Base-by-base conservation (phyloP, 1,140 invertebrate species). In the Cherax destructor region DNA sequence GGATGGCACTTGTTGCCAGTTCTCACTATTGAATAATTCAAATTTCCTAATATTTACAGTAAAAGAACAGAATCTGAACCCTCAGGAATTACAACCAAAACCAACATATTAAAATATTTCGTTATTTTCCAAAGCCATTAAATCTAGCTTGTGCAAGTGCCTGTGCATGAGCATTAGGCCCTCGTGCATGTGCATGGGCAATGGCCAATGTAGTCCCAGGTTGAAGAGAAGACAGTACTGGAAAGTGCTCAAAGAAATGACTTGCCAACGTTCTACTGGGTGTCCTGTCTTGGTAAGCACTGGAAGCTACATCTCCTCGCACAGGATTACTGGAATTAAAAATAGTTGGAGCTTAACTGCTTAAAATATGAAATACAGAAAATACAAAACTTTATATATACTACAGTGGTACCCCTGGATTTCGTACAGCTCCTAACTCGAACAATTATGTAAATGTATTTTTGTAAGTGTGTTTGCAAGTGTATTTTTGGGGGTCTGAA, bases 271-370 rank as follows among this genome's bases (percentile, higher is more conserved):
- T 61, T 24, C 74, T 61, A 24, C 52, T 49, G n/a, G 41, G 78
- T 30, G 79, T 24, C n/a, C n/a, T 24, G n/a, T 88, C 78, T 56
- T 30, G 47, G 21, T 69, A 81, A 7, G 47, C 16, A 56, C 61
- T 88, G 21, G 87, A 80, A 18, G 69, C 61, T 65, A 81, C 6
- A n/a, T 88, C 87, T 9, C 61, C 87, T 69, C 79, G 77, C 21
- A 83, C 79, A 49, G 87, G 87, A 88, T 88, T 88, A 88, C 87
- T 88, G 87, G 2, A 88, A 88, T 56, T 56, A 56, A 56, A 56
- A 9, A 56, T 41, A 41, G 30, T 41, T 41, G 30, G 30, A 41
- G 30, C 30, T 41, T 41, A 41, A 41, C 30, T 41, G 30, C 30
- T 41, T 41, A 41, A 41, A 41, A 41, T 41, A 2, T 41, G 30